Conservation (phyloP, 1,140 invertebrate species). For the Phthorimaea operculella region DNA sequence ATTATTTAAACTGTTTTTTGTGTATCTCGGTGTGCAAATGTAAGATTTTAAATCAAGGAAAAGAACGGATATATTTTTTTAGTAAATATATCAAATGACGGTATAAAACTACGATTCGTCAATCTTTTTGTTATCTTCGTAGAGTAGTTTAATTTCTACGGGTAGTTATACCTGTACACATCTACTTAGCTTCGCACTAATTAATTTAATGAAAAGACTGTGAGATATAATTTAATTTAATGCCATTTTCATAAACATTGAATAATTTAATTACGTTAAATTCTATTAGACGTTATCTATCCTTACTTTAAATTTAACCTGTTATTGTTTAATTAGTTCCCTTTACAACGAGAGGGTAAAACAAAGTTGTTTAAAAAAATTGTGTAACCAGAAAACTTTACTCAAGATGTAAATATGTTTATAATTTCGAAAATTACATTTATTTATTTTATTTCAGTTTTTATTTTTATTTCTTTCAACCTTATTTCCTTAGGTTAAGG, state of each 20-base stretch:
- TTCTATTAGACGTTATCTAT: conserved; percentile 21
- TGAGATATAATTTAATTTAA: conserved; percentile 37
- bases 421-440: conserved; percentile 58
- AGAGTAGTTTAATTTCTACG: not conserved
- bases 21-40: too few relatives aligned
- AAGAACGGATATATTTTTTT: too few relatives aligned
- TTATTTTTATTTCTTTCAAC: conserved; percentile 45
- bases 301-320: conserved; percentile 18
- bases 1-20: too few relatives aligned
- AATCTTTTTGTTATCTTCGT: too few relatives aligned
- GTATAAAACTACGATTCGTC: too few relatives aligned
- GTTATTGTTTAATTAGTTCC: conserved; percentile 15
- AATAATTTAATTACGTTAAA: conserved; percentile 33
- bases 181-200: conserved; percentile 25
- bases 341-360: conserved; percentile 19
- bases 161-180: not conserved
- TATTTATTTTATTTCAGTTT: conserved; percentile 67
- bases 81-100: too few relatives aligned
- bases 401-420: conserved; percentile 65
- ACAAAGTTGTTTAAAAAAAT: conserved; percentile 35
- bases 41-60: too few relatives aligned
- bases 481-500: conserved; percentile 25
- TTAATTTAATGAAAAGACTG: conserved; percentile 52
- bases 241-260: conserved; percentile 42
- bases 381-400: conserved; percentile 30